Percentiles rank a stretch among this genome's conserved stretches.
Conservation (phyloP, 2,113 vertebrate genomes). For the Porphyrio hochstetteri region DNA sequence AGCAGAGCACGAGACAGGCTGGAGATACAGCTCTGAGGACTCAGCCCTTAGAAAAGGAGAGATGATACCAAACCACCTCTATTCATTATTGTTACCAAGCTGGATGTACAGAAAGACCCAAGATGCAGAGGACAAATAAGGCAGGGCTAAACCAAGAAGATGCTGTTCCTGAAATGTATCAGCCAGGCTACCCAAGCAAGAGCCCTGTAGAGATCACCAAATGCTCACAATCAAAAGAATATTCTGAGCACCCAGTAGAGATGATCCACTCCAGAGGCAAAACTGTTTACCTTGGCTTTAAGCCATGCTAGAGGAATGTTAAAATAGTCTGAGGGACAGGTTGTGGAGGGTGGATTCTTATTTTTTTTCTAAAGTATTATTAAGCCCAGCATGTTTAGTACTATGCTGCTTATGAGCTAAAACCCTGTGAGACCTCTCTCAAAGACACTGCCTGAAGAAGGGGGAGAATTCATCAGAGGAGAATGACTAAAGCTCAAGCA, state of each 20-base stretch:
- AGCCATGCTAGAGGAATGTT: not conserved
- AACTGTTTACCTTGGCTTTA: not conserved
- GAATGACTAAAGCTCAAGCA: not conserved
- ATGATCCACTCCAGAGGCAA: not conserved
- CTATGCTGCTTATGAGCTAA: not conserved
- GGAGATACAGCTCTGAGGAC: not conserved
- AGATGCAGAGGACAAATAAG: not conserved
- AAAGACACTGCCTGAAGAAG: not conserved
- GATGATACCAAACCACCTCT: not conserved
- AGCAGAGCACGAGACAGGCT: not conserved
- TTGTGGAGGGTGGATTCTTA: not conserved
- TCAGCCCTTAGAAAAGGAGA: not conserved
- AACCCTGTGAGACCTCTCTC: not conserved
- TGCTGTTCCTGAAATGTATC: not conserved
- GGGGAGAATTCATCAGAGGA: not conserved
- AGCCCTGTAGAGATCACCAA: not conserved
- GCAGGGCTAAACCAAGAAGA: not conserved
- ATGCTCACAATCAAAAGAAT: not conserved
- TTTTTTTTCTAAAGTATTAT: not conserved
- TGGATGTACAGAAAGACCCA: not conserved
- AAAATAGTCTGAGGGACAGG: not conserved
- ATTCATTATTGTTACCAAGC: not conserved
- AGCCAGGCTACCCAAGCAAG: not conserved
- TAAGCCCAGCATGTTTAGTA: not conserved
- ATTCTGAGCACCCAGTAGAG: no score